Percentiles rank a stretch among this genome's conserved stretches.
These are phyloP conservation scores for Casuarius casuarius DNA, from an alignment of 2,113 vertebrate genomes.

Conservation along the genomic window DNA sequence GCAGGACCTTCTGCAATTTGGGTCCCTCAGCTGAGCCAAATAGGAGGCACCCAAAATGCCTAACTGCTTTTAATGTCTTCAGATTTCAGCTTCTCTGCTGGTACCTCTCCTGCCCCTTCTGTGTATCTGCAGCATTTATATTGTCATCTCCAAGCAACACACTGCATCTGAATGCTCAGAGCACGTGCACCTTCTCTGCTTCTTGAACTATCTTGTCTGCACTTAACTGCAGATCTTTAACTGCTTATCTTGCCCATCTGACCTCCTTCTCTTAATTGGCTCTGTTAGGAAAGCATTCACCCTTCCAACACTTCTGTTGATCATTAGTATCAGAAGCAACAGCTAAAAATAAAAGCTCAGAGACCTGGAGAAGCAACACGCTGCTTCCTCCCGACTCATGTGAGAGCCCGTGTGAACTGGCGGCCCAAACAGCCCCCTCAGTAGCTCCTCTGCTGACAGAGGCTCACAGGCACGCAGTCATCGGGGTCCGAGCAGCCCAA, in stretches of 20 bases:
- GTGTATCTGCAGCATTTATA: rapidly evolving
- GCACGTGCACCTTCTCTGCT: rapidly evolving
- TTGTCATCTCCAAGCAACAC: rapidly evolving
- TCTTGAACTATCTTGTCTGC: not conserved
- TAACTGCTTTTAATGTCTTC: not conserved
- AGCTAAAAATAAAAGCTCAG: not conserved
- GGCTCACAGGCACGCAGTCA: not conserved
- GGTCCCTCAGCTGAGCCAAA: not conserved
- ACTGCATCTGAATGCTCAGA: not conserved
- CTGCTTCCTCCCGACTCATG: rapidly evolving
- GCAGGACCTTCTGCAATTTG: not conserved
- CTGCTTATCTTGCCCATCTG: not conserved
- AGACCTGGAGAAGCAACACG: not conserved
- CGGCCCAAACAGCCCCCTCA: rapidly evolving
- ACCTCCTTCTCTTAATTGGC: not conserved
- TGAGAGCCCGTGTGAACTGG: not conserved
- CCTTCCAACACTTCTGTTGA: not conserved
- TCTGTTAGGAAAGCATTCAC: not conserved
- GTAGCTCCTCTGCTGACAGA: rapidly evolving
- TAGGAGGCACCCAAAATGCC: not conserved
- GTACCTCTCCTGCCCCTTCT: no score
- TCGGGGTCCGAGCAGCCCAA: not conserved
- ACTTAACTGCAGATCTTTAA: not conserved
- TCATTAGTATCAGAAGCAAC: not conserved
- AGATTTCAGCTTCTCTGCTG: not conserved